A percentile compares a stretch with the other conserved stretches of the same genome.
Evolutionary conservation across 1,140 invertebrate species (phyloP).

Genomic region (Drosophila malerkotliana): DNA sequence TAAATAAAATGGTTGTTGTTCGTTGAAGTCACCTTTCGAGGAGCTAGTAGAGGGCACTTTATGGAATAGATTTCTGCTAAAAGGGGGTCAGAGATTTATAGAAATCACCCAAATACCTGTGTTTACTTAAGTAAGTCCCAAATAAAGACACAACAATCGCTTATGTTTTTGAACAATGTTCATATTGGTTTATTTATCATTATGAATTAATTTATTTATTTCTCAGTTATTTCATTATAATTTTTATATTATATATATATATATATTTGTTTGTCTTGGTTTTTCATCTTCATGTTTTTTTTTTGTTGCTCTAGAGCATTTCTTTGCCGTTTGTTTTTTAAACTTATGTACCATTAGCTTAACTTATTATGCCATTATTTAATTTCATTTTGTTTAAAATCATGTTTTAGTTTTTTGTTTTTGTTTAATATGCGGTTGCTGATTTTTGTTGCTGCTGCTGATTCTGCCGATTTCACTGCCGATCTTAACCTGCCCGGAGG

Average conservation of each 20-base stretch:
- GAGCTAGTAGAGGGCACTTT: not conserved
- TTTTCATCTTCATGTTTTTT: conserved; percentile 46
- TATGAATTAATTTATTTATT: conserved; percentile 83
- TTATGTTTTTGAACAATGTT: conserved; percentile 82
- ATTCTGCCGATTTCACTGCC: conserved; percentile 44
- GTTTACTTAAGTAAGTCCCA: not conserved
- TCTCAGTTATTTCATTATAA: conserved; percentile 81
- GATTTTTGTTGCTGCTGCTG: conserved; percentile 31
- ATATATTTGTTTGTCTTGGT: conserved; percentile 68
- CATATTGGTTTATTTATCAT: conserved; percentile 83
- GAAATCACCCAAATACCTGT: not conserved
- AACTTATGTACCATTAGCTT: conserved; percentile 82
- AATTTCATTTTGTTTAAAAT: conserved; percentile 76
- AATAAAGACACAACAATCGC: not conserved
- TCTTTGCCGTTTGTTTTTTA: conserved; percentile 77
- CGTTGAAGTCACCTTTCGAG: conserved; percentile 8
- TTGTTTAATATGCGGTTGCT: conserved; percentile 45
- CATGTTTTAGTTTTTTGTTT: conserved; percentile 69
- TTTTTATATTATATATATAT: conserved; percentile 74
- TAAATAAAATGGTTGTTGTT: conserved; percentile 65
- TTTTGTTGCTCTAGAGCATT: conserved; percentile 77
- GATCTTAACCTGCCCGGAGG: conserved; percentile 44
- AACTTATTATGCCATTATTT: conserved; percentile 82
- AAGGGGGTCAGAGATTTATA: not conserved
- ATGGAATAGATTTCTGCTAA: not conserved